Evolutionary conservation across 1,140 invertebrate species (phyloP), one percentile per base, ranked within the genome.

Genomic region (Hylaeus volcanicus): DNA sequence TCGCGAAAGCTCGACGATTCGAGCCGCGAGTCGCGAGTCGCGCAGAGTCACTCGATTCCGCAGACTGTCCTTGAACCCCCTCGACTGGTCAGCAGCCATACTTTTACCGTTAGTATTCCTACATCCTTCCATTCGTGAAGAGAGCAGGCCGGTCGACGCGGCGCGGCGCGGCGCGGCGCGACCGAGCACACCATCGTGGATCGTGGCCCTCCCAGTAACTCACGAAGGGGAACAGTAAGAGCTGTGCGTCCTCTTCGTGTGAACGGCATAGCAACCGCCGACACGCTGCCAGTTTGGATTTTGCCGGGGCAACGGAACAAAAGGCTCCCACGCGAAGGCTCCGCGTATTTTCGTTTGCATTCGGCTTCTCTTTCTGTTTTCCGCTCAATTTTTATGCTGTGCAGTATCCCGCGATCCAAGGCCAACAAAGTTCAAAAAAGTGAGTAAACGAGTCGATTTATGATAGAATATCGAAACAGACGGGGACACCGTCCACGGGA

Each of bases 41-140:
- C 56, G 66, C 64, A 64, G 70, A 74, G 74, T 56, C 69, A 83
- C 48, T 83, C 61, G 77, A 78, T 84, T 87, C 81, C 84, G 74
- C 74, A 9, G 26, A 63, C 48, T 91, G 90, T 90, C 91, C 91
- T 92, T 92, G 91, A 92, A 92, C 90, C 90, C 86, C 88, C 74
- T 86, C 82, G 82, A 81, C 75, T 86, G 82, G 82, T 86, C 83
- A 84, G 83, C 74, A 83, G 89, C 84, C 89, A 90, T 92, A 91
- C 88, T 90, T 92, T 92, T 93, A 93, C 92, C 92, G 92, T 93
- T 93, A 93, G 88, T 91, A 90, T 92, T 89, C 89, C 86, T 91
- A 89, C 90, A 89, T 91, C 89, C 89, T 91, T 91, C 90, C 88
- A 89, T 91, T 91, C 86, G 90, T 88, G 86, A 88, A 86, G 89